Conservation (phyloP, 2,113 vertebrate genomes). For the Nematolebias whitei region DNA sequence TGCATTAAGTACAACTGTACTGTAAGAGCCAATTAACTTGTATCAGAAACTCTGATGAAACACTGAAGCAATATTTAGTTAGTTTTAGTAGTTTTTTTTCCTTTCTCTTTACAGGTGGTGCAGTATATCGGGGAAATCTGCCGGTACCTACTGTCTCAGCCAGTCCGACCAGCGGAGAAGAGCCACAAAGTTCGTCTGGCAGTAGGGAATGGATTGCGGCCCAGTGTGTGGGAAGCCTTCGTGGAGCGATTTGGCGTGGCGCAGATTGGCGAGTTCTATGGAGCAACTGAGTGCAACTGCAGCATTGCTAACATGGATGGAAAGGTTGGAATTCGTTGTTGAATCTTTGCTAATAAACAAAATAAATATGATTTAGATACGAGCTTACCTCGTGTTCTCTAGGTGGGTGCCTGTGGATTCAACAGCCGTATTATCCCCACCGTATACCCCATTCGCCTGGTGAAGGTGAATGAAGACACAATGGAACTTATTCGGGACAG, state of each 20-base stretch:
- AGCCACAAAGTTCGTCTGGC: conserved; percentile 87
- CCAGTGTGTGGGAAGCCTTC: conserved; percentile 92
- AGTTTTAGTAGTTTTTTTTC: no score
- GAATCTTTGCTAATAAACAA: background rate
- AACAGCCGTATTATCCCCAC: conserved; percentile 89
- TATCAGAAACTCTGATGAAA: background rate
- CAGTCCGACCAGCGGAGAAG: conserved; percentile 78
- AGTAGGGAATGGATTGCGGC: conserved; percentile 88
- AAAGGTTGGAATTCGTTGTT: conserved; percentile 78
- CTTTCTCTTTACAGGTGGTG: conserved; percentile 79
- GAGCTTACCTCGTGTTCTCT: conserved; percentile 4
- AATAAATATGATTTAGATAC: background rate
- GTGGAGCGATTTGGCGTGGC: conserved; percentile 83
- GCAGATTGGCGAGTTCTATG: conserved; percentile 93
- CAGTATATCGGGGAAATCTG: conserved; percentile 97
- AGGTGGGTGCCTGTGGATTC: conserved; percentile 90
- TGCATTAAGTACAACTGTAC: conserved; percentile 91
- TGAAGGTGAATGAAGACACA: conserved; percentile 88
- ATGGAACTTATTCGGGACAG: conserved; percentile 86
- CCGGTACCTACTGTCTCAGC: conserved; percentile 90
- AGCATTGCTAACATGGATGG: conserved; percentile 94
- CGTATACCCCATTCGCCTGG: conserved; percentile 88
- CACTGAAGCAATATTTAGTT: background rate
- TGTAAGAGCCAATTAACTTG: conserved; percentile 74
- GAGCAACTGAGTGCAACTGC: conserved; percentile 94